Base-by-base conservation (phyloP, 2,888 invertebrate species). In the Tetheella fluctuosa region DNA sequence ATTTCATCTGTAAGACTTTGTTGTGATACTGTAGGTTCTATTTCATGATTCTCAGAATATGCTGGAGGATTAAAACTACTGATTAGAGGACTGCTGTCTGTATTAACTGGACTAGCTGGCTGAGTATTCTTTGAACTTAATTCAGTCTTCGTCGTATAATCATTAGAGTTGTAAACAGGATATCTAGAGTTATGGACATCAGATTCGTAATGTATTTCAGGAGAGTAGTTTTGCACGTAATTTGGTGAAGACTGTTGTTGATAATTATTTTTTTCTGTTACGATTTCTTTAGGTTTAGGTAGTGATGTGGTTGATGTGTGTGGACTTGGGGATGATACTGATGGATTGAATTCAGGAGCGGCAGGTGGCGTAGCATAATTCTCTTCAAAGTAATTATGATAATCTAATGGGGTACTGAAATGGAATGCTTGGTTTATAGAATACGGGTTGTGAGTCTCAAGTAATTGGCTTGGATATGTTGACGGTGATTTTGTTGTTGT, bases 391-490 rank as follows among this genome's bases (percentile, higher is more conserved):
- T 86, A 89, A 62, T 79, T 88, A 59, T 90, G 90, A 67, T 92
- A 90, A 64, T 92, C 93, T 61, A 91, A 75, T 7, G 93, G 92
- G 58, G 92, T 92, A 70, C 90, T 93, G 63, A 90, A 90, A 70
- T 91, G 90, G 80, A 93, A 93, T 0, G 91, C 93, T 70, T 93
- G 93, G 68, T 93, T 94, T 59, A 93, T 93, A 0, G 91, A 91
- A 69, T 90, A 93, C 1, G 93, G 93, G 67, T 93, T 93, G 60
- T 93, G 93, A 13, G 93, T 93, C 72, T 93, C 92, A 17, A 93
- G 70, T 57, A 93, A 70, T 64, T 88, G 90, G 65, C 81, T 90
- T 0, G 92, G 83, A 63, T 90, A 86, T 12, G 91, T 89, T 3
- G 90, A 86, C 30, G 88, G 80, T 52, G 80, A 71, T 68, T 81